Percentiles rank a stretch among this genome's conserved stretches.
Conservation (phyloP, 1,140 invertebrate genomes). For the Microplitis mediator region DNA sequence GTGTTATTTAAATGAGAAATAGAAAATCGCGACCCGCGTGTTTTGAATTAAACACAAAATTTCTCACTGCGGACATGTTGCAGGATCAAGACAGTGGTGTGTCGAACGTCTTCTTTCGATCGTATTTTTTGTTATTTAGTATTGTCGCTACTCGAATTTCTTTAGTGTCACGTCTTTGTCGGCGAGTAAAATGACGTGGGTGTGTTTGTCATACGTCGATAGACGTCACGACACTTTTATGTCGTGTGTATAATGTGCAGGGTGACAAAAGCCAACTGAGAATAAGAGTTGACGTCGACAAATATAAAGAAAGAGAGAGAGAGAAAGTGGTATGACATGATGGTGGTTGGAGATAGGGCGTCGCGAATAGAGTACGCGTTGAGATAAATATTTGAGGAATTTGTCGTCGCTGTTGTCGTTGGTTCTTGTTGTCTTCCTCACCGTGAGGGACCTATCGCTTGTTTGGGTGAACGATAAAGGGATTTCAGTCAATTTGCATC, state of each 20-base stretch:
- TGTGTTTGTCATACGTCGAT: slow-evolving; percentile 60
- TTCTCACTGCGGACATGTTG: too few species aligned
- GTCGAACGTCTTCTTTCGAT: neutral
- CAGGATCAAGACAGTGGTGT: too few species aligned
- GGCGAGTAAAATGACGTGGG: slow-evolving; percentile 14
- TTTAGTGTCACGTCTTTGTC: neutral
- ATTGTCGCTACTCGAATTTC: too few species aligned
- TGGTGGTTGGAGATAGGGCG: slow-evolving; percentile 25
- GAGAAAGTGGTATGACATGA: slow-evolving; percentile 20
- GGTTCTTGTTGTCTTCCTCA: too few species aligned
- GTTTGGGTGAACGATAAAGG: slow-evolving; percentile 50
- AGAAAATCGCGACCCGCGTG: too few species aligned
- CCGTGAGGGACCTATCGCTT: slow-evolving; percentile 15
- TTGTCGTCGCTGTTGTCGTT: slow-evolving; percentile 47
- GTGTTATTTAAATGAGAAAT: too few species aligned
- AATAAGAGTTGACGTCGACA: too few species aligned
- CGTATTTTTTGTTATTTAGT: too few species aligned
- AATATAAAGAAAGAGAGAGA: neutral
- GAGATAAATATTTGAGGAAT: slow-evolving; percentile 63
- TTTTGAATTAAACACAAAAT: too few species aligned
- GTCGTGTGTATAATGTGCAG: neutral
- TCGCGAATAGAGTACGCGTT: slow-evolving; percentile 31
- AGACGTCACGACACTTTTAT: slow-evolving; percentile 46
- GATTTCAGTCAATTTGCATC: slow-evolving; percentile 51
- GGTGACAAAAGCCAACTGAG: too few species aligned